Evolutionary conservation across 2,113 vertebrate species (phyloP), one percentile per base, ranked within the genome.

Genomic region (Tachysurus fulvidraco): DNA sequence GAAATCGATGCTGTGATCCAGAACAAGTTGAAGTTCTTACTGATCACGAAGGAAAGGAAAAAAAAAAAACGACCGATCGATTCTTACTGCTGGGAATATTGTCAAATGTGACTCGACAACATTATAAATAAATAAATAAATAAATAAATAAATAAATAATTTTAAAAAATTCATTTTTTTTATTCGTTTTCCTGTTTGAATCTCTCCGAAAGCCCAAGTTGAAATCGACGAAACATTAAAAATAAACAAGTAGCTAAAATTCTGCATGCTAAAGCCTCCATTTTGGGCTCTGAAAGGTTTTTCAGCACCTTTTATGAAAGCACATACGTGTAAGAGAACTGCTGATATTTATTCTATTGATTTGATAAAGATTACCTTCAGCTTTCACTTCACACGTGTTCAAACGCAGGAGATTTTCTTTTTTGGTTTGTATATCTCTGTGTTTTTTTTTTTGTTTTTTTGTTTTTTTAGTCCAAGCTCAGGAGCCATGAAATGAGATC

Each of bases 401-500:
- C 71, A 81, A 81, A 71, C 74, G n/a, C 14, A 1, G 5, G 17
- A 55, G 0, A 0, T 54, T 14, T 2, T 69, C 50, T 14, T 69
- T 74, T 77, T 16, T 64, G 25, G 25, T 78, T 73, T 16, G 7
- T 41, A 9, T 25, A 65, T 79, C 19, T 44, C 19, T 85, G 62
- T 36, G 0, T 14, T 8, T 80, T 57, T 57, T 57, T 80, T 64
- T 84, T n/a, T n/a, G n/a, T n/a, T n/a, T n/a, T n/a, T n/a, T n/a
- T 14, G 16, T 80, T 57, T 57, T 57, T 80, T 64, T 84, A 80
- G 41, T 84, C 25, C 69, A 54, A 79, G 74, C 65, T 84, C 50
- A n/a, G 41, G n/a, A 62, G 30, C 81, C 55, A 54, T 87, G 67
- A 87, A 87, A 81, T 87, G 79, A 84, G 83, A 65, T 87, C 82